These are phyloP conservation scores for Chrysochloris asiatica DNA, from an alignment of 2,113 vertebrate species.

Conservation along the genomic window DNA sequence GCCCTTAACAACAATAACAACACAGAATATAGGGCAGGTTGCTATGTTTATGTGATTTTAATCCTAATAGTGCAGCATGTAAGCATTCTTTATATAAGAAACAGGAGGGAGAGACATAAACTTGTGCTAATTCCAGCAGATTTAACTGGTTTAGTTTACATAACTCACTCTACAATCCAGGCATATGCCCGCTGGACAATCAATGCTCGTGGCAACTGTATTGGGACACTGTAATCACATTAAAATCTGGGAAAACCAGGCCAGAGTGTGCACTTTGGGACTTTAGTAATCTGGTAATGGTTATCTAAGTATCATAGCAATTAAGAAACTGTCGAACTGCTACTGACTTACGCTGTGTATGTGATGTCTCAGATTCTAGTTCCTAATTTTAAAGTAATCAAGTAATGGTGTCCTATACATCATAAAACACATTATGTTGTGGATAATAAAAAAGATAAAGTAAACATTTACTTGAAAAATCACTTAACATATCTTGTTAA, in stretches of 20 bases:
- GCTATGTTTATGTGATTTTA: not conserved
- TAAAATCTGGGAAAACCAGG: constrained; percentile 5
- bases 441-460: constrained; percentile 41
- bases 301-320: not conserved
- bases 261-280: constrained; percentile 4
- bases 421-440: constrained; percentile 21
- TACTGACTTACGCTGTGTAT: not conserved
- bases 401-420: not conserved
- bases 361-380: not conserved
- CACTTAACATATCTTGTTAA: constrained; percentile 11
- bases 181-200: not conserved
- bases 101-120: not conserved
- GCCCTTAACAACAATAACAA: not conserved
- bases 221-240: not conserved
- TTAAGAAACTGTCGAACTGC: constrained; percentile 30
- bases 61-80: not conserved
- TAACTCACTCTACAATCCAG: constrained; percentile 11
- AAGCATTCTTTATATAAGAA: not conserved
- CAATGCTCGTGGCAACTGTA: not conserved
- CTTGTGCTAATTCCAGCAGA: constrained; percentile 41
- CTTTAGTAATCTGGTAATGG: constrained; percentile 32
- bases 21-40: not conserved
- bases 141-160: constrained; percentile 45
- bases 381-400: constrained; percentile 35
- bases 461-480: constrained; percentile 53